Percentiles rank a stretch among this genome's conserved stretches.
These are phyloP conservation scores for Temnothorax rugatulus DNA, from an alignment of 2,888 invertebrate species.

Conservation along the genomic window DNA sequence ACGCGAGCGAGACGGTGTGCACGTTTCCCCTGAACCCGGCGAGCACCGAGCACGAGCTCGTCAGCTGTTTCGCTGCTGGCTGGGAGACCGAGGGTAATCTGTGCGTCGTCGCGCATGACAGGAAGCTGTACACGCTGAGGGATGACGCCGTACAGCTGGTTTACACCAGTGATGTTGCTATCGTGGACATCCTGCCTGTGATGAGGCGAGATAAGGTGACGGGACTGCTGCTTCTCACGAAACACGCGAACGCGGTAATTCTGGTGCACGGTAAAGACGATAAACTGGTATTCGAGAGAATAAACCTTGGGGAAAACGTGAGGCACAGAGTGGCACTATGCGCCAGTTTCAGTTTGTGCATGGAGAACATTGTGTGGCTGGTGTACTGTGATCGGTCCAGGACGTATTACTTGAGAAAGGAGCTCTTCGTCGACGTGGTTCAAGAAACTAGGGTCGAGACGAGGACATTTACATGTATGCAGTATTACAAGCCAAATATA, in stretches of 20 bases:
- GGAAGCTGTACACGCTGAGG: slow-evolving; percentile 73
- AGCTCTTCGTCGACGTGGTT: slow-evolving; percentile 51
- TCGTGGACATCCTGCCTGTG: slow-evolving; percentile 75
- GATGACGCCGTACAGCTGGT: slow-evolving; percentile 72
- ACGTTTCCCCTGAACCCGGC: slow-evolving; percentile 62
- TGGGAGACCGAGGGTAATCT: slow-evolving; percentile 58
- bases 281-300: slow-evolving; percentile 75
- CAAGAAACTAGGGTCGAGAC: slow-evolving; percentile 62
- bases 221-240: slow-evolving; percentile 74
- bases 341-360: slow-evolving; percentile 64
- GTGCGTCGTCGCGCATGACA: slow-evolving; percentile 77
- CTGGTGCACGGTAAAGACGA: slow-evolving; percentile 71
- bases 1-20: slow-evolving; percentile 48
- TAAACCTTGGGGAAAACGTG: slow-evolving; percentile 69
- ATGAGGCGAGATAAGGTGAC: slow-evolving; percentile 64
- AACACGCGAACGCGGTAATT: slow-evolving; percentile 62
- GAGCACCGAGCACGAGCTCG: slow-evolving; percentile 66
- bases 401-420: slow-evolving; percentile 74
- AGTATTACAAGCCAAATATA: slow-evolving; percentile 71
- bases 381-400: slow-evolving; percentile 73
- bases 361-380: slow-evolving; percentile 73
- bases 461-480: slow-evolving; percentile 72
- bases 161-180: slow-evolving; percentile 68
- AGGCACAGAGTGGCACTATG: slow-evolving; percentile 61
- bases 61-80: slow-evolving; percentile 57